Evolutionary conservation across 2,888 invertebrate genomes (phyloP).

Genomic region (Zonitis immaculata): DNA sequence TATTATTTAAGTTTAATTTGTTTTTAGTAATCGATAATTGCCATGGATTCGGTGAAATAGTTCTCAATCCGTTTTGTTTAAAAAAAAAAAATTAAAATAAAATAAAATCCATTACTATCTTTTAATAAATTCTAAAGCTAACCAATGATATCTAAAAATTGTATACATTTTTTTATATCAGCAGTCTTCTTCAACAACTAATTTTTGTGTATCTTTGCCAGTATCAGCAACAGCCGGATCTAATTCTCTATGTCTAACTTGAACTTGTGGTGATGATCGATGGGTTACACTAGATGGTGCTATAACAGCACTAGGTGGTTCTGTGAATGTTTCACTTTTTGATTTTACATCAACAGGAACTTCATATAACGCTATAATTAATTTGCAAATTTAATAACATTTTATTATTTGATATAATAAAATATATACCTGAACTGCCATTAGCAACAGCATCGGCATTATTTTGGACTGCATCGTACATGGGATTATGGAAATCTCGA

Average conservation of each 20-base stretch:
- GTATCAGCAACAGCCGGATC: conserved; percentile 80
- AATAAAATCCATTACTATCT: conserved; percentile 11
- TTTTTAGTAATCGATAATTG: no score
- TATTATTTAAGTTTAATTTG: conserved; percentile 4
- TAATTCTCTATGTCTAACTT: conserved; percentile 70
- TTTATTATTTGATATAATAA: no score
- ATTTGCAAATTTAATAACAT: no score
- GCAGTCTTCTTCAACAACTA: conserved; percentile 80
- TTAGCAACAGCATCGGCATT: conserved; percentile 57
- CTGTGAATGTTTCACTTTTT: conserved; percentile 53
- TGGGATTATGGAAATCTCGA: conserved; percentile 95
- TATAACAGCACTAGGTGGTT: conserved; percentile 68
- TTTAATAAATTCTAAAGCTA: conserved; percentile 36
- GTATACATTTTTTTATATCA: conserved; percentile 46
- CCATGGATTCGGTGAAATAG: no score
- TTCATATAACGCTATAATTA: conserved; percentile 74
- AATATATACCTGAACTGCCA: conserved; percentile 52
- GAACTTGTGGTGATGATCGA: conserved; percentile 67
- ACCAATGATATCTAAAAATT: conserved; percentile 35
- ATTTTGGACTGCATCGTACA: conserved; percentile 88
- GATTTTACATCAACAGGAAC: conserved; percentile 72
- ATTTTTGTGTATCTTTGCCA: conserved; percentile 85
- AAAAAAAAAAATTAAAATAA: no score
- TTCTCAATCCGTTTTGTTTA: no score
- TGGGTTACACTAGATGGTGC: conserved; percentile 80